Evolutionary conservation across 2,797 vertebrate species (phyloP).

Genomic region (Poecilia gillii): DNA sequence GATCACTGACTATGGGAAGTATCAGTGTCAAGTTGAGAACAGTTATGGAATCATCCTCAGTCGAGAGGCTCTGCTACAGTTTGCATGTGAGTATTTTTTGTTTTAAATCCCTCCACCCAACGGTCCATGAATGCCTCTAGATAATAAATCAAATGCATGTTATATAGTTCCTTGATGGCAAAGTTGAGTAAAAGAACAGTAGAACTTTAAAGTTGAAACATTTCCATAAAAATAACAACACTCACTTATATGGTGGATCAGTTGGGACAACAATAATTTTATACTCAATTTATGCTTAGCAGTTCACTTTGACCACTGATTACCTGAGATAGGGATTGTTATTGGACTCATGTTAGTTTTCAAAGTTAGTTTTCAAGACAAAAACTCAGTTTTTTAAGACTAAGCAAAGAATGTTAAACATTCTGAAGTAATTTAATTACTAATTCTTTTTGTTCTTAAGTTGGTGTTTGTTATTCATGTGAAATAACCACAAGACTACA

Average conservation of each 20-base stretch:
- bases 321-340: background rate
- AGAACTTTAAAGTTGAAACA: background rate
- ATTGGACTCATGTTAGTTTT: background rate
- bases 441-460: background rate
- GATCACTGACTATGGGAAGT: conserved; percentile 87
- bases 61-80: conserved; percentile 89
- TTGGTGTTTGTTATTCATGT: background rate
- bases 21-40: conserved; percentile 91
- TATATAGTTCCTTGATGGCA: background rate
- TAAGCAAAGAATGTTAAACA: background rate
- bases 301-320: background rate
- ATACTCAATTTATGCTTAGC: background rate
- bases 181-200: background rate
- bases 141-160: background rate
- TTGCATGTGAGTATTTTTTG: conserved; percentile 90
- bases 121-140: background rate
- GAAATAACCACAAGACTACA: background rate
- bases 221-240: background rate
- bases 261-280: background rate
- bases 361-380: background rate
- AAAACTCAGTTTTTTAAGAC: background rate
- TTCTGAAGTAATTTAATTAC: background rate
- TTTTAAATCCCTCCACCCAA: background rate
- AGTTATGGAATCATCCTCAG: conserved; percentile 88
- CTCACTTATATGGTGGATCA: background rate